Base-by-base conservation (phyloP, 2,888 invertebrate genomes). In the Cinara cedri region DNA sequence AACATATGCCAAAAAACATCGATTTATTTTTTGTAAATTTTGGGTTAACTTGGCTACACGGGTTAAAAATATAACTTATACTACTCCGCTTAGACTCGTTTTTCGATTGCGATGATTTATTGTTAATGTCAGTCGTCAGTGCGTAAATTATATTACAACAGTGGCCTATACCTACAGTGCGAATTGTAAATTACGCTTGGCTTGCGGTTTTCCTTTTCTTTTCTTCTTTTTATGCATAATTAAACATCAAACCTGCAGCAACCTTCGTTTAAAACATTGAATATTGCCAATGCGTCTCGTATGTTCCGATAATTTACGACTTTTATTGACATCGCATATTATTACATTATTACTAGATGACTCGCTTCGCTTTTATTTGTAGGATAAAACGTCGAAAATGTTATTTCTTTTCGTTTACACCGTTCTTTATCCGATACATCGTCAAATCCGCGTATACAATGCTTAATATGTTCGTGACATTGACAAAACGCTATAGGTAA, bases 401-500 rank as follows among this genome's bases (percentile, higher is more conserved):
- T 57, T 62, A 19, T 62, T 62, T 62, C 10, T 62, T 72, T 62
- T 55, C 21, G 54, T 42, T 71, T 34, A 49, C n/a, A 24, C 34
- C 34, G 34, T 60, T 62, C 26, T 49, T 49, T 72, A 13, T 14
- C 13, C 62, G 46, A 72, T 51, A 51, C 19, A 72, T 62, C 60
- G 62, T 65, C 54, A 75, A 75, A 54, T 42, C 8, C 16, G 13
- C 44, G 44, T 65, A 34, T 34, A 51, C 55, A 44, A 75, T 54
- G 44, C 54, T 55, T 54, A 75, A 75, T 34, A 34, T 54, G 75
- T 54, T 65, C 26, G 9, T 44, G 63, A 55, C 75, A 54, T 75
- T 75, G 75, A 75, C 54, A 63, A 65, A 75, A 65, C 65, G 54
- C 44, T 13, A 34, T 34, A 55, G 75, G 75, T 75, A 65, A 75